These are phyloP conservation scores for Montipora foliosa DNA, from an alignment of 64 coral and sea anemone genomes.

Conservation along the genomic window DNA sequence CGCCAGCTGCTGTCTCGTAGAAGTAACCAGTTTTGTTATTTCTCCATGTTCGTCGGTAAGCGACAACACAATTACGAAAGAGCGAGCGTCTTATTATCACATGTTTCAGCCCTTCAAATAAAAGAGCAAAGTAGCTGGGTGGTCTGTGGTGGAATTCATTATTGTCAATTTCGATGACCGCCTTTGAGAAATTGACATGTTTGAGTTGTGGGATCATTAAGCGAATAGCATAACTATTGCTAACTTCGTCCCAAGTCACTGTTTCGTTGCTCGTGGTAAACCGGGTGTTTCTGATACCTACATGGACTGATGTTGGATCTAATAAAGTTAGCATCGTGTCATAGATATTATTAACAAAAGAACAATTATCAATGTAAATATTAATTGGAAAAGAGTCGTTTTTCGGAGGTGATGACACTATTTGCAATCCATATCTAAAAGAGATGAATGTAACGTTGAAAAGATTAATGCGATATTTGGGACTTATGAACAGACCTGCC, in stretches of 20 bases:
- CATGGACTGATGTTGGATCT: not conserved
- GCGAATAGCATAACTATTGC: not conserved
- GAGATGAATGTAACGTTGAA: not conserved
- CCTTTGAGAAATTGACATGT: not conserved
- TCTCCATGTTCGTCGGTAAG: too few relatives aligned
- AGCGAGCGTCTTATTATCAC: too few relatives aligned
- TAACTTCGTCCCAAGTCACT: too few relatives aligned
- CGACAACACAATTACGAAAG: too few relatives aligned
- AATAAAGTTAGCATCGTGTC: not conserved
- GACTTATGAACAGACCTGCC: not conserved
- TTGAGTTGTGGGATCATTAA: not conserved
- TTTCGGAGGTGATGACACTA: too few relatives aligned
- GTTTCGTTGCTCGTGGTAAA: not conserved
- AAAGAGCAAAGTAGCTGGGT: too few relatives aligned
- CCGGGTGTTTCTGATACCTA: not conserved
- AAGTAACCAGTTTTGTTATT: too few relatives aligned
- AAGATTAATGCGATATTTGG: constrained; percentile 7
- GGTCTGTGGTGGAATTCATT: not conserved
- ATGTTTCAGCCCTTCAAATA: too few relatives aligned
- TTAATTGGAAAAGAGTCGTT: not conserved
- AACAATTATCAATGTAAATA: not conserved
- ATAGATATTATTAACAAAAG: not conserved
- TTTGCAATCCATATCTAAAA: too few relatives aligned
- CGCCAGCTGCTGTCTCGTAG: too few relatives aligned
- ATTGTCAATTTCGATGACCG: constrained; percentile 8